These are phyloP conservation scores for Sialis lutaria DNA, from an alignment of 2,888 invertebrate species.

Conservation along the genomic window DNA sequence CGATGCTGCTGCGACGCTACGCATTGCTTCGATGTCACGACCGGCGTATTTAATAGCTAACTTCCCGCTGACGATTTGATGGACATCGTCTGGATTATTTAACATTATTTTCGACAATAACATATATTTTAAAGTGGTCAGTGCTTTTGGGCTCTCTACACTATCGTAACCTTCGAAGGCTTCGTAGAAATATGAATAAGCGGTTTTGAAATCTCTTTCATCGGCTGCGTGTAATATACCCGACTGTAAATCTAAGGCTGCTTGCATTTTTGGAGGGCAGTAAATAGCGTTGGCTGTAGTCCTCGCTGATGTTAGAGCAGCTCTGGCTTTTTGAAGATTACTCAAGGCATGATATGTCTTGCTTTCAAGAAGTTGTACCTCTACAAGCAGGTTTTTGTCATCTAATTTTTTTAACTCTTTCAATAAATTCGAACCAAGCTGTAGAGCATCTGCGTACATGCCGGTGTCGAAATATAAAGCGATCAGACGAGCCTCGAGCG, in stretches of 20 bases:
- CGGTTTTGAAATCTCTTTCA: conserved; percentile 98
- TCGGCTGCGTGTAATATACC: conserved; percentile 99
- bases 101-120: conserved; percentile 96
- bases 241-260: conserved; percentile 90
- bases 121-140: conserved; percentile 98
- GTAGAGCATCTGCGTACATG: conserved; percentile 73
- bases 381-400: conserved; percentile 95
- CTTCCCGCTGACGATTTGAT: conserved; percentile 89
- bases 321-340: conserved; percentile 90
- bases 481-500: conserved; percentile 84
- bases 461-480: conserved; percentile 88
- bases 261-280: conserved; percentile 97
- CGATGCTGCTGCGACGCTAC: conserved; percentile 88
- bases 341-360: conserved; percentile 96
- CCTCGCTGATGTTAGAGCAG: conserved; percentile 91
- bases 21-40: conserved; percentile 94
- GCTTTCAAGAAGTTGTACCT: conserved; percentile 94
- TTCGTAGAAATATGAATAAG: conserved; percentile 98
- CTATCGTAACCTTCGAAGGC: conserved; percentile 98
- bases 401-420: conserved; percentile 96
- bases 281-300: conserved; percentile 99
- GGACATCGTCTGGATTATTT: conserved; percentile 90
- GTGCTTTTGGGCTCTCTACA: conserved; percentile 77
- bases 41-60: conserved; percentile 93
- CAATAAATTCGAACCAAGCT: conserved; percentile 70